Conservation (phyloP, 2,113 vertebrate genomes). For the Tachysurus vachellii region DNA sequence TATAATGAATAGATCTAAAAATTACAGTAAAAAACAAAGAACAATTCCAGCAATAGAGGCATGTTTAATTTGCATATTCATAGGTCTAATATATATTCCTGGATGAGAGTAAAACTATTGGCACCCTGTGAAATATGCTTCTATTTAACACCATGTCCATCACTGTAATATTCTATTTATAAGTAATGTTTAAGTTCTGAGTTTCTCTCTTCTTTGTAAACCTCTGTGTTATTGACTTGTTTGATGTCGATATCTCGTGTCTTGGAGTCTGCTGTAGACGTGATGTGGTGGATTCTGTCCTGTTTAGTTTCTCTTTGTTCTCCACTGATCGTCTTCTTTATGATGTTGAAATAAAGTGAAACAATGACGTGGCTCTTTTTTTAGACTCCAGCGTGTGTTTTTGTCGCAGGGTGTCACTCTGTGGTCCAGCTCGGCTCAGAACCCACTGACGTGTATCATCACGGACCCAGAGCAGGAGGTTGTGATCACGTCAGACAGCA, state of each 20-base stretch:
- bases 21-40: not conserved
- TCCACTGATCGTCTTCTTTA: too few species aligned
- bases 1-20: not conserved
- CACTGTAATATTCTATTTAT: not conserved
- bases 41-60: not conserved
- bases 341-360: too few species aligned
- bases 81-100: not conserved
- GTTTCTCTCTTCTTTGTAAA: too few species aligned
- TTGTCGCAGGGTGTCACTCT: conserved; percentile 65
- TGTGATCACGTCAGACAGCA: conserved; percentile 64
- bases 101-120: not conserved
- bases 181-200: not conserved
- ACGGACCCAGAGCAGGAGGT: conserved; percentile 60
- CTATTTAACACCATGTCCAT: not conserved
- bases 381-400: not conserved
- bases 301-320: too few species aligned
- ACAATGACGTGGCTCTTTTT: too few species aligned
- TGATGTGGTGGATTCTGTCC: too few species aligned
- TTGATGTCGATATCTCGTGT: too few species aligned
- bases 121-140: not conserved
- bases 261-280: too few species aligned
- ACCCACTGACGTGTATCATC: conserved; percentile 64
- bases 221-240: too few species aligned
- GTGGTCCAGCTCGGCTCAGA: conserved; percentile 72
- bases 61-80: not conserved